phyloP scores from a whole-genome alignment of 2,113 vertebrate genomes.

The Corythaixoides concolor region DNA sequence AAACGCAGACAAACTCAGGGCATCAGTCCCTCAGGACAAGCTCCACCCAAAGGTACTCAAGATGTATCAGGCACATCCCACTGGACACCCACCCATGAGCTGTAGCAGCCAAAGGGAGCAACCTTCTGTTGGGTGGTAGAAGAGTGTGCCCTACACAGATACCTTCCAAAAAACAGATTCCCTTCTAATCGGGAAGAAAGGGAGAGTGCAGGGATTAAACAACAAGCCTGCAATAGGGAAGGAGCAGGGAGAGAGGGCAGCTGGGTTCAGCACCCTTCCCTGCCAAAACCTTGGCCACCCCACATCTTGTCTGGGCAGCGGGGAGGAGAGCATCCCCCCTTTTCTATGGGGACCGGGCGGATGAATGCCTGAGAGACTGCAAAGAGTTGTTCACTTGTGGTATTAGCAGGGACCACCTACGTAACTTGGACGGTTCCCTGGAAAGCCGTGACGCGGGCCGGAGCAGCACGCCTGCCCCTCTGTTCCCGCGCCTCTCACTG shows the following conservation, averaged over 20 bases:
- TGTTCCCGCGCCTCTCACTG: background rate
- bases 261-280: background rate
- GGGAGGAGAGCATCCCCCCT: background rate
- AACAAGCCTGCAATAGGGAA: background rate
- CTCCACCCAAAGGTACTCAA: background rate
- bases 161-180: background rate
- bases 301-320: background rate
- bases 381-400: background rate
- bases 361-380: background rate
- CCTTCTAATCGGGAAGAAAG: background rate
- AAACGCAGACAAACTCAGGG: background rate
- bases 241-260: background rate
- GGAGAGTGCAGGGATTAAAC: background rate
- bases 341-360: background rate
- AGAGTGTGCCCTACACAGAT: background rate
- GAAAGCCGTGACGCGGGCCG: background rate
- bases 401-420: conserved; percentile 5
- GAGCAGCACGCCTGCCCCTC: background rate
- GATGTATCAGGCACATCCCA: fast-evolving
- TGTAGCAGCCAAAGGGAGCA: background rate
- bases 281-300: background rate
- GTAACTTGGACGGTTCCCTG: background rate
- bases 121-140: background rate
- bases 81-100: background rate
- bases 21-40: background rate